A percentile compares a stretch with the other conserved stretches of the same genome.
phyloP scores from a whole-genome alignment of 2,888 invertebrate genomes.

The Leptinotarsa peninsularis region DNA sequence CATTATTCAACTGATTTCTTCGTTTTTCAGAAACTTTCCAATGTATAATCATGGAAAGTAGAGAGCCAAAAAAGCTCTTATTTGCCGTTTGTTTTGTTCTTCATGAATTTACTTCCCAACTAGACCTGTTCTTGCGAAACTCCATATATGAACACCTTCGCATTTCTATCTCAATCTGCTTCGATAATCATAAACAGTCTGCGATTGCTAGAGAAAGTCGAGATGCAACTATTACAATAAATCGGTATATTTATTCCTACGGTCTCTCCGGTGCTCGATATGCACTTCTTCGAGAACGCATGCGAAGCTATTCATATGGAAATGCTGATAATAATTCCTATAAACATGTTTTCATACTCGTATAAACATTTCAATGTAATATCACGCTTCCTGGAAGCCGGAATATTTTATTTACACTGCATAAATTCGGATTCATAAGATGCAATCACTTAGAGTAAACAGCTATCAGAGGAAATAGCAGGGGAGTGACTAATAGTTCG shows the following conservation, averaged over 20 bases:
- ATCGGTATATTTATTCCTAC: constrained; percentile 8
- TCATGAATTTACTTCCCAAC: too few relatives aligned
- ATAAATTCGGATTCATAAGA: constrained; percentile 38
- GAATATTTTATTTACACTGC: constrained; percentile 37
- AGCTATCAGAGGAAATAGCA: constrained; percentile 11
- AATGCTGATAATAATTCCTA: constrained; percentile 34
- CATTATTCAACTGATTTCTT: too few relatives aligned
- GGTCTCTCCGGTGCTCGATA: background rate
- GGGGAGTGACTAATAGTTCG: constrained; percentile 1
- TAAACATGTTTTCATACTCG: constrained; percentile 31
- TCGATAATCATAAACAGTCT: background rate
- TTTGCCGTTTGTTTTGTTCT: too few relatives aligned
- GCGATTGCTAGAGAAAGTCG: background rate
- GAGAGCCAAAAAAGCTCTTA: too few relatives aligned
- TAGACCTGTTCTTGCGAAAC: too few relatives aligned
- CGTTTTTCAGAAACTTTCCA: too few relatives aligned
- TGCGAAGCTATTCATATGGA: constrained; percentile 29
- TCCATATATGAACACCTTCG: background rate
- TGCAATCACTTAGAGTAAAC: constrained; percentile 39
- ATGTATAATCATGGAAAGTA: too few relatives aligned
- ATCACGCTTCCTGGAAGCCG: constrained; percentile 30
- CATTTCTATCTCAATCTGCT: background rate
- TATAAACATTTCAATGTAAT: constrained; percentile 38
- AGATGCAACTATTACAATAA: constrained; percentile 1
- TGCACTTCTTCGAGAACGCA: constrained; percentile 24